Percentiles rank a stretch among this genome's conserved stretches.
Conservation (phyloP, 2,113 vertebrate genomes). For the Platichthys stellatus region DNA sequence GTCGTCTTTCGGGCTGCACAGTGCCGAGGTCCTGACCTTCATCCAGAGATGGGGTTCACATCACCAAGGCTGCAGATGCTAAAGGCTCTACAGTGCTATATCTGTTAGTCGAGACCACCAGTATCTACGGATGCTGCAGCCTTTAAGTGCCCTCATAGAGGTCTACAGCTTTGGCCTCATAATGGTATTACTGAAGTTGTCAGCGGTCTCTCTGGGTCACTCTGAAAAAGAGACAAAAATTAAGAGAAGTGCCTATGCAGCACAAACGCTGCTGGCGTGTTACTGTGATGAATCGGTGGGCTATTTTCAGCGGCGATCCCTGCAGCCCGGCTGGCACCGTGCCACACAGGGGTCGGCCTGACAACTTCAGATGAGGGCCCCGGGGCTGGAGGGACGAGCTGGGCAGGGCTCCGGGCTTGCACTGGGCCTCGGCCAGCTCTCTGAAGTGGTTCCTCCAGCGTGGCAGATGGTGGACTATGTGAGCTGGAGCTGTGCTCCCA, state of each 20-base stretch:
- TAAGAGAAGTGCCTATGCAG: constrained; percentile 64
- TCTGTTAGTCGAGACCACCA: constrained; percentile 26
- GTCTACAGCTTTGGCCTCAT: constrained; percentile 18
- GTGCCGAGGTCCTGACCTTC: constrained; percentile 15
- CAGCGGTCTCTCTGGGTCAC: constrained; percentile 58
- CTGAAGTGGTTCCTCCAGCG: constrained; percentile 71
- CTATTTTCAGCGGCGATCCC: constrained; percentile 76
- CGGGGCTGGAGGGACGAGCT: constrained; percentile 38
- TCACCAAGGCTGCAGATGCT: not conserved
- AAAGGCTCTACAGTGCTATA: constrained; percentile 14
- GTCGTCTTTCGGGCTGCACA: not conserved
- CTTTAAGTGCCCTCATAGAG: constrained; percentile 16
- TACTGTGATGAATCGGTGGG: constrained; percentile 74
- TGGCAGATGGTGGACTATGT: constrained; percentile 75
- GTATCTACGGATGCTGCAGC: constrained; percentile 9
- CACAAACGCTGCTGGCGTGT: constrained; percentile 32
- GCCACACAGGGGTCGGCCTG: constrained; percentile 70
- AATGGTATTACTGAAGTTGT: constrained; percentile 46
- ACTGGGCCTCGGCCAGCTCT: constrained; percentile 59
- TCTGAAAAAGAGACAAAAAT: constrained; percentile 69
- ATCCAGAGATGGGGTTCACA: constrained; percentile 11
- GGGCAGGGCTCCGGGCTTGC: constrained; percentile 35
- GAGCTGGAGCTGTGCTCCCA: constrained; percentile 57
- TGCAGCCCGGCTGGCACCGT: constrained; percentile 57
- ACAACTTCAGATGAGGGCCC: constrained; percentile 70